phyloP scores from a whole-genome alignment of 2,113 vertebrate genomes.

The Lonchura striata region DNA sequence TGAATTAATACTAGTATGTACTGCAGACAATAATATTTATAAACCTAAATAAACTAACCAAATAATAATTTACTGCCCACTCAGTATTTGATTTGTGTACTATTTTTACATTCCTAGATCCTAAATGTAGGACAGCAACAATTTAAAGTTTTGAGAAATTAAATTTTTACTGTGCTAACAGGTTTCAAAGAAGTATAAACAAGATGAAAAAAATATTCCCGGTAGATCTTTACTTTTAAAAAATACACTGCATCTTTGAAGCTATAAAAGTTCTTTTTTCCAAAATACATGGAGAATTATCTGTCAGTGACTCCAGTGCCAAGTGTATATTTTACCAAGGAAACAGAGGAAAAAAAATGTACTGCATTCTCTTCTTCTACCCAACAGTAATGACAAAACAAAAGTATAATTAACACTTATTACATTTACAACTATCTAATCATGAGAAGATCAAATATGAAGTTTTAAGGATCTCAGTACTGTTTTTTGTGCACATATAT shows the following conservation, averaged over 20 bases:
- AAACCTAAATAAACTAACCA: slow-evolving; percentile 18
- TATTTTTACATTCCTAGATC: not conserved
- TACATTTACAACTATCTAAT: not conserved
- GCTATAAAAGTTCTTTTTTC: not conserved
- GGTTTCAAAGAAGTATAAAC: not conserved
- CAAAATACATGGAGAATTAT: not conserved
- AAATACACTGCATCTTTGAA: not conserved
- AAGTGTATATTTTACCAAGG: not conserved
- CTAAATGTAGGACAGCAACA: not conserved
- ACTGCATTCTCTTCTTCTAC: not conserved
- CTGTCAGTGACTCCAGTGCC: not conserved
- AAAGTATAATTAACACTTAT: not conserved
- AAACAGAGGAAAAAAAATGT: slow-evolving; percentile 8
- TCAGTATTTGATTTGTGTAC: not conserved
- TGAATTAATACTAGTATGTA: not conserved
- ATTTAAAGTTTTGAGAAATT: not conserved
- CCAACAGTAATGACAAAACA: not conserved
- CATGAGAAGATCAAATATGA: not conserved
- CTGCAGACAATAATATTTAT: slow-evolving; percentile 35
- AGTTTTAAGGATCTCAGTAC: not conserved
- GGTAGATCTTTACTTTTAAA: not conserved
- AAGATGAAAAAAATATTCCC: not conserved
- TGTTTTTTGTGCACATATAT: not conserved
- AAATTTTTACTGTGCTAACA: not conserved
- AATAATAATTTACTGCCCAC: not conserved